Evolutionary conservation across 2,888 invertebrate genomes (phyloP).

Genomic region (Agrotis ipsilon): DNA sequence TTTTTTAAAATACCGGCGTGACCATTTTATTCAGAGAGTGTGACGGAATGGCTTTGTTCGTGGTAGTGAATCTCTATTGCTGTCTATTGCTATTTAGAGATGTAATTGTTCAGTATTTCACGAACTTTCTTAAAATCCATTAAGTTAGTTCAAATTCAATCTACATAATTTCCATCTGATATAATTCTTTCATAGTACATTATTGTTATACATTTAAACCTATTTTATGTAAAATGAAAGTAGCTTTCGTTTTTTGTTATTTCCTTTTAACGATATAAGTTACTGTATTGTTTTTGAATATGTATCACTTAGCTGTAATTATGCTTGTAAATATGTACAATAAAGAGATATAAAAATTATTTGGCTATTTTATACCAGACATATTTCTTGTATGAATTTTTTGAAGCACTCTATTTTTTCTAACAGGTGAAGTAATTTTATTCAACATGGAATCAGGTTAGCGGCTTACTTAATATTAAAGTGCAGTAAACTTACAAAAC

Average conservation of each 20-base stretch:
- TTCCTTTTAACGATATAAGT: constrained; percentile 57
- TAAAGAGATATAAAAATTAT: constrained; percentile 73
- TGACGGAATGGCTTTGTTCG: constrained; percentile 70
- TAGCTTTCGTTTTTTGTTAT: constrained; percentile 64
- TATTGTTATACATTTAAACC: constrained; percentile 51
- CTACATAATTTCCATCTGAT: constrained; percentile 21
- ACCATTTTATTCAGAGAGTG: constrained; percentile 65
- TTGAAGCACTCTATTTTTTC: no score
- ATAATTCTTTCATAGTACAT: constrained; percentile 27
- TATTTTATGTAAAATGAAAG: constrained; percentile 56
- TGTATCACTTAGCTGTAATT: constrained; percentile 76
- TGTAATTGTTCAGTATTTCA: constrained; percentile 47
- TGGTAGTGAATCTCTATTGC: constrained; percentile 52
- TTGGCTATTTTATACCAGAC: neutral
- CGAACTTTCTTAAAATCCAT: constrained; percentile 38
- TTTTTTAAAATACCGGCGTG: constrained; percentile 52
- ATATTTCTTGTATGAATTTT: no score
- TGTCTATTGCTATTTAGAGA: constrained; percentile 42
- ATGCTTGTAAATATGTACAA: constrained; percentile 90
- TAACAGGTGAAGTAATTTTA: constrained; percentile 11
- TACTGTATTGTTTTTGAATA: constrained; percentile 63
- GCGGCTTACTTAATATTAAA: constrained; percentile 38
- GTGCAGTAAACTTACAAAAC: constrained; percentile 43
- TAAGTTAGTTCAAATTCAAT: constrained; percentile 35
- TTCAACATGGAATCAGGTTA: constrained; percentile 19